Percentiles rank a stretch among this genome's conserved stretches.
Evolutionary conservation across 2,113 vertebrate genomes (phyloP).

Genomic region (Ptilorrhoa leucosticta): DNA sequence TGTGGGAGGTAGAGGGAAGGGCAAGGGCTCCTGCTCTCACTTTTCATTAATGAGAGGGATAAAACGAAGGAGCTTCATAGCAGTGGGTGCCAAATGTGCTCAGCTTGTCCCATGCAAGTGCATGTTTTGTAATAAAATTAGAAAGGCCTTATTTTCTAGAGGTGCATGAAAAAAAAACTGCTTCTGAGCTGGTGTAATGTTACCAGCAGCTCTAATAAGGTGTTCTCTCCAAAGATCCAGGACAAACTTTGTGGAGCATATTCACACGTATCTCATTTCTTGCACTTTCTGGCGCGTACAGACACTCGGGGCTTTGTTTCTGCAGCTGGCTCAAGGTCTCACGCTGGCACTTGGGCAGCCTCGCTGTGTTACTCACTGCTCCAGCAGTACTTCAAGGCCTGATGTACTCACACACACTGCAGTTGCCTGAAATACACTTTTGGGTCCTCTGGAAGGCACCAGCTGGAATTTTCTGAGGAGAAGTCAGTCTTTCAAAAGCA

Average conservation of each 20-base stretch:
- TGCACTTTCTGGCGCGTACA: neutral
- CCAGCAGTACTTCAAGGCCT: neutral
- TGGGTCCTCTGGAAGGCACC: neutral
- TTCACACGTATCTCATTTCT: neutral
- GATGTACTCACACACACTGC: neutral
- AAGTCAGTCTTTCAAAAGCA: neutral
- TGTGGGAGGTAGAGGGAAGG: neutral
- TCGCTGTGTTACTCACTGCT: neutral
- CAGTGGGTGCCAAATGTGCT: neutral
- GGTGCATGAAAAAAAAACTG: neutral
- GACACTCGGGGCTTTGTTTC: neutral
- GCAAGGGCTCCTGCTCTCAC: neutral
- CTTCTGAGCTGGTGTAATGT: neutral
- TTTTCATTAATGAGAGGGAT: neutral
- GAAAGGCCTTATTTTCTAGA: neutral
- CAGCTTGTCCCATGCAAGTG: neutral
- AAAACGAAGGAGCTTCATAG: neutral
- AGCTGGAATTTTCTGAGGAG: neutral
- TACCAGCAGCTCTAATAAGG: neutral
- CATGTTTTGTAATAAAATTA: neutral
- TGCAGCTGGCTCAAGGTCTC: conserved; percentile 6
- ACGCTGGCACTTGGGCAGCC: neutral
- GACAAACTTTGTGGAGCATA: neutral
- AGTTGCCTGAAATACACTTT: neutral
- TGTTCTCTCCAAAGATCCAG: neutral